Conservation (phyloP, 2,888 invertebrate species). For the Drosophila neutralis region DNA sequence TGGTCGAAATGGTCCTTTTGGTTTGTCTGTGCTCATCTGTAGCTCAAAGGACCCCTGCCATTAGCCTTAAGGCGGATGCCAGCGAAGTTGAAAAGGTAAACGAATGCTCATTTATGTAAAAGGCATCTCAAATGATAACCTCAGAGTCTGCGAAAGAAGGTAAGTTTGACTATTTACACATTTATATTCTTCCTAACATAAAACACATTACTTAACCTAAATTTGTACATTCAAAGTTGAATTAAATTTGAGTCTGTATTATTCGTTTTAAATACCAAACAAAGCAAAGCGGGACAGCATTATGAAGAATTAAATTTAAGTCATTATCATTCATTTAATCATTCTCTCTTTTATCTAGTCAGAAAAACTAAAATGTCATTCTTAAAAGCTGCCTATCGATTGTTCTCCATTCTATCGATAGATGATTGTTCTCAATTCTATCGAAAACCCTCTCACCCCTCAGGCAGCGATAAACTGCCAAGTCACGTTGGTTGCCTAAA, state of each 20-base stretch:
- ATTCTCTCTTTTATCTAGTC: not conserved
- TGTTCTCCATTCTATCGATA: not conserved
- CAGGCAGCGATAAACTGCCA: not conserved
- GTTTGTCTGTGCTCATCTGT: constrained; percentile 6
- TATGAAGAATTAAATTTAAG: not conserved
- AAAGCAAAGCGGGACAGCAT: not conserved
- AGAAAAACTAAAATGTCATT: not conserved
- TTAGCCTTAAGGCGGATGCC: not conserved
- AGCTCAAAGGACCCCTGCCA: constrained; percentile 3
- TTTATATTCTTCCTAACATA: not conserved
- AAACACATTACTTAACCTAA: not conserved
- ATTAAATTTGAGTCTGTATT: not conserved
- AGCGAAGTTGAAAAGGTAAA: constrained; percentile 19
- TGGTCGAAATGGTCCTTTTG: constrained; percentile 5
- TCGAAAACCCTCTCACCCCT: not conserved
- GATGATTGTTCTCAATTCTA: not conserved
- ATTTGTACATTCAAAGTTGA: not conserved
- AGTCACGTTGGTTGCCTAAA: not conserved
- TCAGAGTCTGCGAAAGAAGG: not conserved
- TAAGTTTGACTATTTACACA: not conserved
- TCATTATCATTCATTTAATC: not conserved
- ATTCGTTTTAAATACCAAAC: no score
- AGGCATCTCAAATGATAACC: not conserved
- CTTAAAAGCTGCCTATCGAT: not conserved
- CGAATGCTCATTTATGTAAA: constrained; percentile 1